Evolutionary conservation across 1,140 invertebrate genomes (phyloP).

Genomic region (Alviniconcha marisindica): DNA sequence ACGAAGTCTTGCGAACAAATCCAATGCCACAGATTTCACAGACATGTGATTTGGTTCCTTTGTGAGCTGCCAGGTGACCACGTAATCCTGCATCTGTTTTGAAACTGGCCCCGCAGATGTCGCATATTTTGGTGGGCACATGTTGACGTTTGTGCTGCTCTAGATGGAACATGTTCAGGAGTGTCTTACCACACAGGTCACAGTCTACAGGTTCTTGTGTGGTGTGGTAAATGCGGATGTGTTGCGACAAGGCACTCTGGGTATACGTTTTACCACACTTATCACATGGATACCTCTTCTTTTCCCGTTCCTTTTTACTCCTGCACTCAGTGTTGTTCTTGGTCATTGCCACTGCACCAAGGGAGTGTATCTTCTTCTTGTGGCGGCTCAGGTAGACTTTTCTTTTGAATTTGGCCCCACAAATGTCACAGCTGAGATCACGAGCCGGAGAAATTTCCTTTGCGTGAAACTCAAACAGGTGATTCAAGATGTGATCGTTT

Average conservation of each 20-base stretch:
- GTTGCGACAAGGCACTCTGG: background rate
- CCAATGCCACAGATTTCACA: constrained; percentile 25
- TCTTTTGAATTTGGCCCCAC: constrained; percentile 4
- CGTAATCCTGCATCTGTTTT: background rate
- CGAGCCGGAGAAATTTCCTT: background rate
- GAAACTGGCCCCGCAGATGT: constrained; percentile 16
- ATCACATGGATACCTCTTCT: background rate
- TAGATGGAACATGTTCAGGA: constrained; percentile 3
- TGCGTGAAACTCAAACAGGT: background rate
- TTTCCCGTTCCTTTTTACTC: background rate
- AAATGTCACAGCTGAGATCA: background rate
- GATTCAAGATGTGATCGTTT: background rate
- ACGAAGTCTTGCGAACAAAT: constrained; percentile 23
- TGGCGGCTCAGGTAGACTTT: background rate
- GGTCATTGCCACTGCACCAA: background rate
- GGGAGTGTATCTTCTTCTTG: background rate
- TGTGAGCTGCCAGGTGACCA: constrained; percentile 6
- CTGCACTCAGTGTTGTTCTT: no score
- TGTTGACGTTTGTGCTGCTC: background rate
- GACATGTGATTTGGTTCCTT: constrained; percentile 10
- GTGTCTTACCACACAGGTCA: constrained; percentile 6
- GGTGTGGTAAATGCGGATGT: constrained; percentile 5
- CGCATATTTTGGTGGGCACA: background rate
- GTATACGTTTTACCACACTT: constrained; percentile 26
- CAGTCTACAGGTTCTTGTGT: background rate